Percentiles rank a stretch among this genome's conserved stretches.
Evolutionary conservation across 2,113 vertebrate species (phyloP).

Genomic region (Bubo scandiacus): DNA sequence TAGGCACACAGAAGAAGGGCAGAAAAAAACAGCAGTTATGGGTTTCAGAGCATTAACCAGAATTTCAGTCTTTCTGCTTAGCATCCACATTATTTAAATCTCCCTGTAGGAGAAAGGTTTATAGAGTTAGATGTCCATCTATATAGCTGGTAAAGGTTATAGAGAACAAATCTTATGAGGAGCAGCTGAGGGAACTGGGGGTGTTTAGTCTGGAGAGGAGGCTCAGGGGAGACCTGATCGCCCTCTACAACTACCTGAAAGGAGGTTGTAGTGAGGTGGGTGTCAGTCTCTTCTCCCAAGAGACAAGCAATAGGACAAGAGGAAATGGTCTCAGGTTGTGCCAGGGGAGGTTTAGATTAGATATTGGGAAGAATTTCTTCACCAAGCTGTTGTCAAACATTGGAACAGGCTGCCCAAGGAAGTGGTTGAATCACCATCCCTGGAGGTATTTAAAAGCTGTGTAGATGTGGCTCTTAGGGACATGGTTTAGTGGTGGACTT

Average conservation of each 20-base stretch:
- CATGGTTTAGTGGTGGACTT: not conserved
- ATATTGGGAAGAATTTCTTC: not conserved
- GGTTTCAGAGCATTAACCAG: not conserved
- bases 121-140: not conserved
- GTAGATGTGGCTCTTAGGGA: fast-evolving
- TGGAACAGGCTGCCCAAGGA: not conserved
- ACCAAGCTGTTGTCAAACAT: fast-evolving
- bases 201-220: not conserved
- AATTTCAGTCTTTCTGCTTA: not conserved
- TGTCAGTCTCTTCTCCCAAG: fast-evolving
- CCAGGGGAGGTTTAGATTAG: not conserved
- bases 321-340: fast-evolving
- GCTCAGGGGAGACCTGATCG: too few relatives aligned
- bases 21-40: fast-evolving
- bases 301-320: fast-evolving
- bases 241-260: not conserved
- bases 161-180: not conserved
- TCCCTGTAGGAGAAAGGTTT: not conserved
- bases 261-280: fast-evolving
- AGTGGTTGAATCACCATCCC: not conserved
- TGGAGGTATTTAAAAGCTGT: fast-evolving
- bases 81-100: not conserved
- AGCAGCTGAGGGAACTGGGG: not conserved
- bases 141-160: not conserved
- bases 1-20: not conserved